Base-by-base conservation (phyloP, 2,888 invertebrate genomes). In the Teleiodes luculella region DNA sequence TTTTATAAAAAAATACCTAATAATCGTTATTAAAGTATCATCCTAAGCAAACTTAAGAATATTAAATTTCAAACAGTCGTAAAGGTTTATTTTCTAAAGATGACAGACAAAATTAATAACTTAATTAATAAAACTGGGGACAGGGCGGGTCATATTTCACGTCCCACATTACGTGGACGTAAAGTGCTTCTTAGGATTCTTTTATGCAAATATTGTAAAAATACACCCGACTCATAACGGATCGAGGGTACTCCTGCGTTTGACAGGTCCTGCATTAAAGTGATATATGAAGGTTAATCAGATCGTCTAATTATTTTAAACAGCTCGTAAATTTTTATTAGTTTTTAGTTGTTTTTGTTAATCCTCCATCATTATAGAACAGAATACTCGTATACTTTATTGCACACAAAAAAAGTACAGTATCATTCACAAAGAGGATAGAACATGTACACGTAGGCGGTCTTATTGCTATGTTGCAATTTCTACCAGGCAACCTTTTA, bases 121-220 rank as follows among this genome's bases (percentile, higher is more conserved):
- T 78, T 78, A 74, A 82, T 83, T 81, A 82, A 75, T 78, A 76
- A 78, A 75, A 68, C 64, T 41, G 64, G 65, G 58, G 65, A 63
- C 64, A 59, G 13, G 53, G 54, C 43, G 65, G 57, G 52, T 56
- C 68, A 80, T 82, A 80, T 79, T 73, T 84, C 78, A 81, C 71
- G 62, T 62, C 60, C 66, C 68, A 76, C 76, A 72, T 80, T 77
- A 72, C 68, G 70, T 64, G 67, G 73, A 70, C 75, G 68, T 72
- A 79, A 79, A 81, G 74, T 69, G 85, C 85, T 84, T 78, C 86
- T 84, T 84, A 82, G 72, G 84, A 76, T 78, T 72, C 76, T 76
- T 82, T 80, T 80, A 86, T 83, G 87, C 83, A 83, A 86, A 86
- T 85, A 79, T 74, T 73, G 70, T 74, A 72, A 73, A 79, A 80